Percentiles rank a stretch among this genome's conserved stretches.
Conservation (phyloP, 2,797 vertebrate species). For the Cossypha caffra region DNA sequence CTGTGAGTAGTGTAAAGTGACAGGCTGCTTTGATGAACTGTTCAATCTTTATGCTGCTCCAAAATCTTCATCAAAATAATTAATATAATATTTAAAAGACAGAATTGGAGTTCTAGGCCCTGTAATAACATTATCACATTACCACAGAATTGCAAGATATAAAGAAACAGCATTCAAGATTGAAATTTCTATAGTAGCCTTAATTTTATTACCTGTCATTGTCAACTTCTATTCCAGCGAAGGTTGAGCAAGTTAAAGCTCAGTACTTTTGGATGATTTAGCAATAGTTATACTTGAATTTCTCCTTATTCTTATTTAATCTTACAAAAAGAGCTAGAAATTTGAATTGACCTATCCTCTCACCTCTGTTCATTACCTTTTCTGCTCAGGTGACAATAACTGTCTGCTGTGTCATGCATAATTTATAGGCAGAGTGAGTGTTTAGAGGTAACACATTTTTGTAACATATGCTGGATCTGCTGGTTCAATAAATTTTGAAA, state of each 20-base stretch:
- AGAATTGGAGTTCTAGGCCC: neutral
- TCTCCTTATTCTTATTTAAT: neutral
- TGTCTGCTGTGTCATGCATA: neutral
- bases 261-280: neutral
- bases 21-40: neutral
- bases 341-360: neutral
- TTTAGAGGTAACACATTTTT: neutral
- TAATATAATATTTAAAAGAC: neutral
- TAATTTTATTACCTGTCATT: neutral
- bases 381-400: neutral
- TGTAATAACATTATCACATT: neutral
- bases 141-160: neutral
- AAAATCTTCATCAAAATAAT: neutral
- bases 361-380: neutral
- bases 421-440: neutral
- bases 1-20: neutral
- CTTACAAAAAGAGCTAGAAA: neutral
- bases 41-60: neutral
- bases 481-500: neutral
- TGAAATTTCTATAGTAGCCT: neutral
- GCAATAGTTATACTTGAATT: neutral
- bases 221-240: fast-evolving
- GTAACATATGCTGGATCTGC: neutral
- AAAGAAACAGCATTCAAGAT: neutral
- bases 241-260: neutral